These are phyloP conservation scores for Motacilla alba DNA, from an alignment of 2,113 vertebrate genomes.

Conservation along the genomic window DNA sequence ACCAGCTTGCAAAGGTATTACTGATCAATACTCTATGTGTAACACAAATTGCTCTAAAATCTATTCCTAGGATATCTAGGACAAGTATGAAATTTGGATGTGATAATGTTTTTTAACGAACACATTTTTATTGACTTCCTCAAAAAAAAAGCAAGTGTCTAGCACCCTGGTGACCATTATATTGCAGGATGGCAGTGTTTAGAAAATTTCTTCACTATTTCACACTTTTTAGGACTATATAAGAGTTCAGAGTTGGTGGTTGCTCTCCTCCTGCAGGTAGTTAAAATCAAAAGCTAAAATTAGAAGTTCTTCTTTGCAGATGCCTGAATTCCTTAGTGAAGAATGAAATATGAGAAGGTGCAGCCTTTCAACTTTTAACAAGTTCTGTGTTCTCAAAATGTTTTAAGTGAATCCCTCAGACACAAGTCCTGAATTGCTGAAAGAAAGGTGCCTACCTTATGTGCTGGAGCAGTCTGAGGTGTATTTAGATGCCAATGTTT, in stretches of 20 bases:
- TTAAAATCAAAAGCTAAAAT: neutral
- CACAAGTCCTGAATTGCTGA: neutral
- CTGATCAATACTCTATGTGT: neutral
- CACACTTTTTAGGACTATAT: neutral
- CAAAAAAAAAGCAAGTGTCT: neutral
- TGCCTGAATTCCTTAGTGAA: neutral
- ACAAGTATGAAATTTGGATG: neutral
- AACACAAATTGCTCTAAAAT: neutral
- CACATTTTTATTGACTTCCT: neutral
- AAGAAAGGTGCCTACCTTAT: neutral
- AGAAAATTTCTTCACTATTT: neutral
- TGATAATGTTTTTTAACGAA: neutral
- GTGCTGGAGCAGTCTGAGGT: neutral
- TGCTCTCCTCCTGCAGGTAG: neutral
- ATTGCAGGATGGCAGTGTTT: neutral
- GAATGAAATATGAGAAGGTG: neutral
- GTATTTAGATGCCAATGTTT: neutral
- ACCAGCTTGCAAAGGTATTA: neutral
- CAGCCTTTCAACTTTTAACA: neutral
- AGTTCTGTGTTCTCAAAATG: neutral
- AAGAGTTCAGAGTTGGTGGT: neutral
- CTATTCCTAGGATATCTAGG: neutral
- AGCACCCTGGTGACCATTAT: neutral
- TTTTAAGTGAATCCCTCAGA: neutral
- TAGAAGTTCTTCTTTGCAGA: neutral